Percentiles rank a stretch among this genome's conserved stretches.
phyloP scores from a whole-genome alignment of 2,888 invertebrate genomes.

The Apodemia mormo region DNA sequence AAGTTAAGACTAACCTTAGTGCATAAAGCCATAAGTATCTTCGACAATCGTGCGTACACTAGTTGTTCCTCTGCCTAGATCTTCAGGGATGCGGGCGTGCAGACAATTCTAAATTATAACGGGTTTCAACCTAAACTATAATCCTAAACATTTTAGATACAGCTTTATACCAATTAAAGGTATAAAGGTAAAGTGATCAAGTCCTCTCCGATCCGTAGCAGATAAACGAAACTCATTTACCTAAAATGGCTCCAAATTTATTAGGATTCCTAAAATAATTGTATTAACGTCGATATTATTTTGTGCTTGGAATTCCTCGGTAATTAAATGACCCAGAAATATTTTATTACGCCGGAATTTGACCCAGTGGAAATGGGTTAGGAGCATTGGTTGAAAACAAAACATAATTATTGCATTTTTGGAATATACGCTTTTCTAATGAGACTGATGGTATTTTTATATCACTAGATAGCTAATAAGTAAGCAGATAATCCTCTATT shows the following conservation, averaged over 20 bases:
- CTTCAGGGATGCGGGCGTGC: too few relatives aligned
- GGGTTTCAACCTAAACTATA: too few relatives aligned
- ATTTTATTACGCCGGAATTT: background rate
- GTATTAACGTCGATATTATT: constrained; percentile 39
- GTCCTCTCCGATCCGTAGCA: background rate
- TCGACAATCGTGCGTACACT: too few relatives aligned
- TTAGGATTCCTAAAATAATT: constrained; percentile 64
- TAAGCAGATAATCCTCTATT: too few relatives aligned
- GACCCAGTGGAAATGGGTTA: constrained; percentile 11
- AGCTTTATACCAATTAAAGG: constrained; percentile 14
- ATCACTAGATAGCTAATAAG: too few relatives aligned
- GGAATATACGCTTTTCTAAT: too few relatives aligned
- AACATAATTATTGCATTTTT: background rate
- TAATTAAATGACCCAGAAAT: constrained; percentile 11
- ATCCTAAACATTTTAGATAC: background rate
- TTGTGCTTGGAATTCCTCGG: constrained; percentile 35
- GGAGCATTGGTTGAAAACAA: background rate
- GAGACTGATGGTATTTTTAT: too few relatives aligned
- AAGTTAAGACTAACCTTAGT: too few relatives aligned
- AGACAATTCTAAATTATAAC: too few relatives aligned
- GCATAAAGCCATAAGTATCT: too few relatives aligned
- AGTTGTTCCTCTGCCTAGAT: too few relatives aligned
- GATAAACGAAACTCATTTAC: constrained; percentile 48
- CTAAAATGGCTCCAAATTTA: constrained; percentile 67
- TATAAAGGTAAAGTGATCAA: constrained; percentile 5